Conservation (phyloP, 2,888 invertebrate species). For the Cheilosia scutellata region DNA sequence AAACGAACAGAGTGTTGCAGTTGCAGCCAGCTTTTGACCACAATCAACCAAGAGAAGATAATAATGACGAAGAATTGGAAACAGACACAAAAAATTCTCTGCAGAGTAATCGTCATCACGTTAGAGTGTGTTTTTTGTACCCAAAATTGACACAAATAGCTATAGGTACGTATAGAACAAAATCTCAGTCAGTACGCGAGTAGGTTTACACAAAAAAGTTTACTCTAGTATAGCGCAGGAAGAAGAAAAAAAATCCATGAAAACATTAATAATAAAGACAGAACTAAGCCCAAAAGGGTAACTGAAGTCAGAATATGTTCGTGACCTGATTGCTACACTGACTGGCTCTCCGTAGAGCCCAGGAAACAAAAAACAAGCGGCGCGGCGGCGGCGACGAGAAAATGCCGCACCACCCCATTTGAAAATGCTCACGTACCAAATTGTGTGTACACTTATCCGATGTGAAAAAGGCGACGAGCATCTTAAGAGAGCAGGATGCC, state of each 20-base stretch:
- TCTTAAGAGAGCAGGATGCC: slow-evolving; percentile 47
- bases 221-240: slow-evolving; percentile 18
- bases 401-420: slow-evolving; percentile 60
- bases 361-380: slow-evolving; percentile 37
- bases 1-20: slow-evolving; percentile 23
- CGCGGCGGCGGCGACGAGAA: slow-evolving; percentile 36
- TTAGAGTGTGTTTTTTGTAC: neutral
- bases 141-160: slow-evolving; percentile 12
- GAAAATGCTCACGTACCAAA: slow-evolving; percentile 68
- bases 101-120: slow-evolving; percentile 53
- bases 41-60: slow-evolving; percentile 18
- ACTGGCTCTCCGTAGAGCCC: slow-evolving; percentile 38
- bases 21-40: slow-evolving; percentile 28
- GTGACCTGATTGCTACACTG: slow-evolving; percentile 67
- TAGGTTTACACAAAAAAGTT: slow-evolving; percentile 31
- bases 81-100: slow-evolving; percentile 40
- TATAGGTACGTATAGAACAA: slow-evolving; percentile 3
- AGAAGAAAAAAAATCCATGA: neutral
- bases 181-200: neutral
- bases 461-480: slow-evolving; percentile 58
- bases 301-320: slow-evolving; percentile 60
- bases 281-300: slow-evolving; percentile 62
- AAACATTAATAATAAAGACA: slow-evolving; percentile 1
- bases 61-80: slow-evolving; percentile 51
- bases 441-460: slow-evolving; percentile 55